Evolutionary conservation across 2,888 invertebrate species (phyloP).

Genomic region (Pseudanteris insignis): DNA sequence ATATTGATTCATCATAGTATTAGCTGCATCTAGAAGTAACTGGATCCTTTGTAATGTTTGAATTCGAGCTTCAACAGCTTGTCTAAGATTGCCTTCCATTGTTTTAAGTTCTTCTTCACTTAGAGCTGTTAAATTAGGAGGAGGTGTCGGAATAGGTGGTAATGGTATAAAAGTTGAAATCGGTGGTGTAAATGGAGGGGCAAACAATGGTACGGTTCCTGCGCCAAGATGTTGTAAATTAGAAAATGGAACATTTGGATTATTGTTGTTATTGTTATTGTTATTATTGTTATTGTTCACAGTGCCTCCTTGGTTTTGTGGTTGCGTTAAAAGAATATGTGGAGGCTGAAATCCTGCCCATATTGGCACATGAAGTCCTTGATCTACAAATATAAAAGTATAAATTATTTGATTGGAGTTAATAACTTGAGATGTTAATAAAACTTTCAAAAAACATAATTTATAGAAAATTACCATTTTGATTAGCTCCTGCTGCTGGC

Average conservation of each 20-base stretch:
- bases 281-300: constrained; percentile 32
- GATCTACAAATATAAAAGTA: too few relatives aligned
- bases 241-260: constrained; percentile 37
- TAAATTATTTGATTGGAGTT: too few relatives aligned
- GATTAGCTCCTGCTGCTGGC: constrained; percentile 50
- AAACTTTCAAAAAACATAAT: too few relatives aligned
- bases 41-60: constrained; percentile 85
- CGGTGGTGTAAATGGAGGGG: constrained; percentile 69
- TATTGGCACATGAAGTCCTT: constrained; percentile 54
- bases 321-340: constrained; percentile 48
- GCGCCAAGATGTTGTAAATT: constrained; percentile 52
- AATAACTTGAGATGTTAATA: too few relatives aligned
- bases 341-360: constrained; percentile 56
- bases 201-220: constrained; percentile 64
- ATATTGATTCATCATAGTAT: constrained; percentile 94
- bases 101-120: constrained; percentile 83
- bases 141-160: constrained; percentile 81
- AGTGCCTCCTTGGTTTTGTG: constrained; percentile 34
- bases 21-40: constrained; percentile 91
- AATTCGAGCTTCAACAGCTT: constrained; percentile 89
- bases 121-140: constrained; percentile 77
- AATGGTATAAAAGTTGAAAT: constrained; percentile 68
- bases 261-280: constrained; percentile 26
- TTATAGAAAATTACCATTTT: constrained; percentile 46
- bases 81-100: constrained; percentile 90